Evolutionary conservation across 2,797 vertebrate genomes (phyloP).

Genomic region (Hephaestus fuliginosus): DNA sequence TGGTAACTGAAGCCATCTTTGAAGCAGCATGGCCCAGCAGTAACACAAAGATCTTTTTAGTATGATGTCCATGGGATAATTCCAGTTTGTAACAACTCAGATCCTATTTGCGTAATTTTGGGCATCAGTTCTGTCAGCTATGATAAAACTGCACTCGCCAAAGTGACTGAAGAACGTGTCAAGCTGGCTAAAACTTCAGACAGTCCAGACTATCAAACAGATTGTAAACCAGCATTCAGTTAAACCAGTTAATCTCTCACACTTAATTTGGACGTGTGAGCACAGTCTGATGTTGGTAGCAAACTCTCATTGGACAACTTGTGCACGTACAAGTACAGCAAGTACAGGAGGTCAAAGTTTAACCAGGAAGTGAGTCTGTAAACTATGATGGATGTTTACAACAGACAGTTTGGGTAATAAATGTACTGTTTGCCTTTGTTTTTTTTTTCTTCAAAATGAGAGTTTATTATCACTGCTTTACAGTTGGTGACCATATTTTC

Average conservation of each 20-base stretch:
- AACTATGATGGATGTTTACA: constrained; percentile 6
- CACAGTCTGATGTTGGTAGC: background rate
- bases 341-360: background rate
- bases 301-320: background rate
- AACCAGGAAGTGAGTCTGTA: background rate
- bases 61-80: background rate
- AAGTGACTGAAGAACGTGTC: background rate
- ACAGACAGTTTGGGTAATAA: background rate
- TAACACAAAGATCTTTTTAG: background rate
- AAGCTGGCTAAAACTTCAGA: background rate
- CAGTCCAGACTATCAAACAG: background rate
- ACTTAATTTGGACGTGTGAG: background rate
- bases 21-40: background rate
- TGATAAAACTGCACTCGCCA: background rate
- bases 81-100: background rate
- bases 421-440: background rate
- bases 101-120: background rate
- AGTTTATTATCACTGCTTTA: background rate
- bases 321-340: background rate
- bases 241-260: background rate
- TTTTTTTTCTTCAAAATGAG: background rate
- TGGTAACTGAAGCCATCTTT: background rate
- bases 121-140: background rate
- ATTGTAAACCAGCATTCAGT: background rate
- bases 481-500: background rate